Evolutionary conservation across 2,888 invertebrate species (phyloP), one percentile per base, ranked within the genome.

Genomic region (Ischnus inquisitorius): DNA sequence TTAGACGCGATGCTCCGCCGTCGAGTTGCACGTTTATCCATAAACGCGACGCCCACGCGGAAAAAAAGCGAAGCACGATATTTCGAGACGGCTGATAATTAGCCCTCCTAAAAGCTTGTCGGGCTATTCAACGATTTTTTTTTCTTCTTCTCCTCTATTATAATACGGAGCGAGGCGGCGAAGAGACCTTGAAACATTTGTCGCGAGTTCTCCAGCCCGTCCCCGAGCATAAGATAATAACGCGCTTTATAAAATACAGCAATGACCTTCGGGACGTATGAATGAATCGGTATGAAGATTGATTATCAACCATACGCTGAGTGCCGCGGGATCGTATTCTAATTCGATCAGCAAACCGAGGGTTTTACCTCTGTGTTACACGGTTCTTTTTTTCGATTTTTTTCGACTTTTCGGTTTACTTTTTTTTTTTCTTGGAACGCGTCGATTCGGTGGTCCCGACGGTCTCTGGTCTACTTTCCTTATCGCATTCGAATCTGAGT

Each of bases 401-500:
- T 34, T 34, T 34, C 34, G 4, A 34, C 2, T 34, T 34, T 34
- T 34, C 1, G 1, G 2, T 34, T 34, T 4, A 3, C 34, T 75
- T 39, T 14, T 71, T 10, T 39, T 16, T 57, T 41, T 71, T 76
- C 48, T 54, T 10, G 39, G 51, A 51, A 43, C 28, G 34, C 79
- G 82, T 77, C 78, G 81, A 78, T 77, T 64, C 76, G 68, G 77
- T 65, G 76, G 74, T 80, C 76, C 84, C 74, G 62, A 60, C 46
- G 72, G 81, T 68, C 71, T 82, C 74, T 79, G 84, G 82, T 84
- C 84, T 84, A 84, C 84, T 82, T 84, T 79, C 46, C 82, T 82
- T 84, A 84, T 84, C 84, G 82, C 41, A 79, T 84, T 82, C 81
- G 84, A 82, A 84, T 84, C 84, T 62, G 62, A 84, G 78, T 82